Conservation (phyloP, 23 tunicate genomes). For the Phallusia fumigata region DNA sequence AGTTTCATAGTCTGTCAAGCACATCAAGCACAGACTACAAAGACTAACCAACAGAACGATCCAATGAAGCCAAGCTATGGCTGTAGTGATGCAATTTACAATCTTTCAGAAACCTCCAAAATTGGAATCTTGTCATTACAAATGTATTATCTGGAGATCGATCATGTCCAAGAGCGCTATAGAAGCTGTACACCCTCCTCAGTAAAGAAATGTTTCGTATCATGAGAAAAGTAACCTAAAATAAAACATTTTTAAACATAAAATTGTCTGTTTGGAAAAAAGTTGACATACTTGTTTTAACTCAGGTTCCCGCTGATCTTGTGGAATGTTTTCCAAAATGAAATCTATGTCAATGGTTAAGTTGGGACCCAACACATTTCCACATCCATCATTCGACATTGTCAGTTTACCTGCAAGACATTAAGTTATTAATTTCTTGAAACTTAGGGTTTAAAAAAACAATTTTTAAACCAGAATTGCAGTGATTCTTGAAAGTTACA, state of each 20-base stretch:
- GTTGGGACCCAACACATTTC: slow-evolving; percentile 67
- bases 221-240: slow-evolving; percentile 61
- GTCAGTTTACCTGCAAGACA: not conserved
- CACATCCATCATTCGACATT: slow-evolving; percentile 54
- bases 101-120: slow-evolving; percentile 95
- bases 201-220: slow-evolving; percentile 73
- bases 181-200: slow-evolving; percentile 87
- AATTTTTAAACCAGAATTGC: no score
- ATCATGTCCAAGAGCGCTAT: slow-evolving; percentile 95
- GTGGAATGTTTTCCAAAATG: slow-evolving; percentile 68
- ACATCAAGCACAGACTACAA: no score
- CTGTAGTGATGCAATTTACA: slow-evolving; percentile 76
- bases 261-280: not conserved
- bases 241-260: not conserved
- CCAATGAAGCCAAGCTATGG: slow-evolving; percentile 63
- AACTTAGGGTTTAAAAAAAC: no score
- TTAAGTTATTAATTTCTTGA: no score
- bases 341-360: slow-evolving; percentile 67
- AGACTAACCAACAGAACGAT: slow-evolving; percentile 59
- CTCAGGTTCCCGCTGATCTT: slow-evolving; percentile 53
- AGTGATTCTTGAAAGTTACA: no score
- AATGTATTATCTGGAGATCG: slow-evolving; percentile 92
- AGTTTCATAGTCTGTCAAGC: no score
- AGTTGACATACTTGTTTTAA: slow-evolving; percentile 51
- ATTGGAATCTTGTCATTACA: slow-evolving; percentile 94